A percentile compares a stretch with the other conserved stretches of the same genome.
Evolutionary conservation across 2,113 vertebrate genomes (phyloP).

Genomic region (Castor canadensis): DNA sequence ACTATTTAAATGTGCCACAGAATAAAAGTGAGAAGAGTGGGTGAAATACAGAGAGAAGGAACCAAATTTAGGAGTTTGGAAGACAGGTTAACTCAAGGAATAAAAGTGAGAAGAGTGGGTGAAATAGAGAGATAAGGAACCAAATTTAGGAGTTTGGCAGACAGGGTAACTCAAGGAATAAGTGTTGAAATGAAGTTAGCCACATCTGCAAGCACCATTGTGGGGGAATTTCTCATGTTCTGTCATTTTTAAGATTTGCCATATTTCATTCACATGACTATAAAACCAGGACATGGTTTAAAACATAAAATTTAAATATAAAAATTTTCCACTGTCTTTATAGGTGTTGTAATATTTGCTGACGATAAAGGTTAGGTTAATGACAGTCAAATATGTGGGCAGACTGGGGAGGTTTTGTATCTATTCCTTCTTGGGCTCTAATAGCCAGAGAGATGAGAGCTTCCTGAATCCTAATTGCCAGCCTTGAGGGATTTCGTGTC

Average conservation of each 20-base stretch:
- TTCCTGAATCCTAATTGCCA: background rate
- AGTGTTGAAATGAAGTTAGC: background rate
- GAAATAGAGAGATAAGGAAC: background rate
- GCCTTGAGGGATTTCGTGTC: background rate
- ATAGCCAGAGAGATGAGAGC: background rate
- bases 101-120: background rate
- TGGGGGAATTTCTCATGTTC: background rate
- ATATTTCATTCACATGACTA: background rate
- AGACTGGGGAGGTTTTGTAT: background rate
- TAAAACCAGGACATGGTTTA: background rate
- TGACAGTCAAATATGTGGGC: background rate
- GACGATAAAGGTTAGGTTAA: background rate
- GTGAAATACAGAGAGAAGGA: background rate
- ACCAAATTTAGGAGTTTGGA: too few relatives aligned
- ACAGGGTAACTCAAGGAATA: background rate
- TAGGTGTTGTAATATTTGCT: background rate
- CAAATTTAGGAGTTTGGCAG: background rate
- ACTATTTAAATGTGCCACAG: conserved; percentile 3
- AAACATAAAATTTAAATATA: background rate
- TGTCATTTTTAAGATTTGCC: background rate
- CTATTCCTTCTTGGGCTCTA: background rate
- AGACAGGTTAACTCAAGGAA: background rate
- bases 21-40: background rate
- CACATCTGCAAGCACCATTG: background rate
- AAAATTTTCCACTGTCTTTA: background rate